Evolutionary conservation across 2,113 vertebrate genomes (phyloP), one percentile per base, ranked within the genome.

Genomic region (Smithornis capensis): DNA sequence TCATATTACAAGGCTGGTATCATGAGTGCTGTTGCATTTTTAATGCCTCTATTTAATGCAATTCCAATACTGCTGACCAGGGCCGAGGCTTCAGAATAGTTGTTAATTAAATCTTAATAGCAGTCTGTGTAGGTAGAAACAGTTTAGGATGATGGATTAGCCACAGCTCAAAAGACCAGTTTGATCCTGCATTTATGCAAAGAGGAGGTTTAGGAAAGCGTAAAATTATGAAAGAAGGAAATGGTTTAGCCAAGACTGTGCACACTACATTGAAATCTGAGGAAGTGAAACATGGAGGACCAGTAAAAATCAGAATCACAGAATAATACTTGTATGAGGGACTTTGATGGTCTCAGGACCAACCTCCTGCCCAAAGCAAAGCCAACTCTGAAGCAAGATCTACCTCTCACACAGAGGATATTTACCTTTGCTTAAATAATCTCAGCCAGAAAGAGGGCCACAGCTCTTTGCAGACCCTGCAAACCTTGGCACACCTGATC

Each of bases 101-200:
- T 87, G 82, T 96, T 95, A 96, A 96, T 95, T 96, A 95, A 91
- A 93, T 81, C 86, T 84, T 92, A 93, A 93, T 71, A 87, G 83
- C 40, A 75, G 83, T 23, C 92, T 76, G 12, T 22, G 64, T 24
- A 87, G 40, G 44, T 68, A 78, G 60, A 67, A 96, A 91, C 29
- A 19, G 33, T 68, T 87, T 44, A 77, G 53, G 69, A 71, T 95
- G 95, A 96, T 89, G 83, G 95, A 94, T 95, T 89, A 94, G 71
- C 52, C 2, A 3, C 29, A 78, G 16, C 44, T 87, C 44, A 25
- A 68, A 89, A 75, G 68, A 87, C 37, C 38, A 56, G 60, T 92
- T 24, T 71, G 73, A 56, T 47, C 52, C 81, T 89, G 37, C 64
- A 56, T 89, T 92, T 87, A 75, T 37, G 45, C 87, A 78, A 93